Base-by-base conservation (phyloP, 1,140 invertebrate species). In the Drosophila asahinai region DNA sequence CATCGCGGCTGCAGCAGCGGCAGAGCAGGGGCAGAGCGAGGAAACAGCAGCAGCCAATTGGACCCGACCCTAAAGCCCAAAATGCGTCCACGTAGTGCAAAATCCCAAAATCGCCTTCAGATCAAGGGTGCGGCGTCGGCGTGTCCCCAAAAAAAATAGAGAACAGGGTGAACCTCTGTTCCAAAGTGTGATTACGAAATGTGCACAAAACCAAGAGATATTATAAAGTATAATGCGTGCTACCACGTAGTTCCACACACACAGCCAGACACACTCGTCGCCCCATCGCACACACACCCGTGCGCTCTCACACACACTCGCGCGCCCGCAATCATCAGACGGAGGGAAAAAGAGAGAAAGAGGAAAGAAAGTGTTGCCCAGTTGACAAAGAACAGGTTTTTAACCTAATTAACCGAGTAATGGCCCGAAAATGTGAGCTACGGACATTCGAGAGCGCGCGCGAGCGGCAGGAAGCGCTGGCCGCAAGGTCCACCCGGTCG, bases 301-400 rank as follows among this genome's bases (percentile, higher is more conserved):
- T 17, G 70, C 25, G 17, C 15, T 6, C 47, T 40, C 47, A 36
- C 63, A 61, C 49, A 62, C 62, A 61, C 22, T 11, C 40, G 15
- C 15, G 22, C 49, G 47, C 38, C 19, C 52, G 19, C 54, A 40
- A 57, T 40, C 36, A 42, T 40, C 36, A 42, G 38, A 57, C 7
- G 40, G 30, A 55, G 51, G 33, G 63, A 42, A 45, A 70, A 77
- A 57, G 22, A 47, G 42, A 58, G 49, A 42, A 62, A 54, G 72
- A 61, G 73, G 81, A 89, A 89, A 90, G 84, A 90, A 90, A 90
- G 86, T 90, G 79, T 62, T 78, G 84, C 57, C 70, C 60, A 83
- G 83, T 82, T 81, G 84, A 81, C 84, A 87, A 90, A 90, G 84
- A 87, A 90, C 86, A 86, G 86, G 86, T 90, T 90, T 86, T 90